Percentiles rank a stretch among this genome's conserved stretches.
Evolutionary conservation across 2,888 invertebrate species (phyloP).

Genomic region (Ryuthela nishihirai): DNA sequence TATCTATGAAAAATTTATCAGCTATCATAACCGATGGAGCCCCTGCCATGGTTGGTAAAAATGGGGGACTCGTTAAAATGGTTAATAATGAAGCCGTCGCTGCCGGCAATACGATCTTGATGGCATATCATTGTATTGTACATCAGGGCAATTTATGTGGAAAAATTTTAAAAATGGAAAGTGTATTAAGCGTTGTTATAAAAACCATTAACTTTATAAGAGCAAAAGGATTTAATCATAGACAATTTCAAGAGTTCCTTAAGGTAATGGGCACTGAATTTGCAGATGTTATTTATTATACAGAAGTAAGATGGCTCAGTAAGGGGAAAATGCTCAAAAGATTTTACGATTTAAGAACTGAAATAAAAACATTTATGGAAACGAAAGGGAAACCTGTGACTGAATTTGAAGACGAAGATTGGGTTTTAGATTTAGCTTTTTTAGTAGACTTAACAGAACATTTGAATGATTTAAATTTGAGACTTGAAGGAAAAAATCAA

Average conservation of each 20-base stretch:
- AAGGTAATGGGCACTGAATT: no score
- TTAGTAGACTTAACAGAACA: slow-evolving; percentile 4
- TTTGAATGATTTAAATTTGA: neutral
- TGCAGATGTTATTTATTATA: no score
- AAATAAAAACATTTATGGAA: no score
- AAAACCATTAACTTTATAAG: neutral
- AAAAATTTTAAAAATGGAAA: neutral
- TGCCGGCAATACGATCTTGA: neutral
- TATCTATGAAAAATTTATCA: neutral
- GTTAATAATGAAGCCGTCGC: no score
- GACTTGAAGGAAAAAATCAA: slow-evolving; percentile 1
- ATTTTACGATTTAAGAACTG: no score
- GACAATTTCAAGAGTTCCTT: no score
- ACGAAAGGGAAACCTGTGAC: no score
- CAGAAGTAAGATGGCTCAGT: no score
- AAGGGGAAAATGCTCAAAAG: no score
- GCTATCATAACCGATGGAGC: slow-evolving; percentile 1
- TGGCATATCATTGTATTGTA: neutral
- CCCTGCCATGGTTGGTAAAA: neutral
- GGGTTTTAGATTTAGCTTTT: neutral
- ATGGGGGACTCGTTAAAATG: no score
- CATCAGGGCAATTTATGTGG: neutral
- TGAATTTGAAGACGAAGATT: neutral
- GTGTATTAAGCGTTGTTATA: neutral
- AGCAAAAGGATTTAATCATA: neutral